These are phyloP conservation scores for Tetramorium parvispinum DNA, from an alignment of 1,140 invertebrate species.

Conservation along the genomic window DNA sequence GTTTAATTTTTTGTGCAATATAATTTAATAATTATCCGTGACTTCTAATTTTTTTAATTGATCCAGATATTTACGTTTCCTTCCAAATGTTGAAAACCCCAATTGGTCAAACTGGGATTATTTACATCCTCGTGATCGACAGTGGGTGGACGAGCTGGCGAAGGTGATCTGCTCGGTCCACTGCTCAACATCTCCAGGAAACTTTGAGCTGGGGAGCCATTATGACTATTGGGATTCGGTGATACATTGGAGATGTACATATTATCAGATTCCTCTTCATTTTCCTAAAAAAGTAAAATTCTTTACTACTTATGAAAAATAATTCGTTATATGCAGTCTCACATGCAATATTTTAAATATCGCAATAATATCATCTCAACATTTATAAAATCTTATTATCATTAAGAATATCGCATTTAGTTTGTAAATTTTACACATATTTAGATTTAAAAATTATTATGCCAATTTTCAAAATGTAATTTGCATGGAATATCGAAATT, in stretches of 20 bases:
- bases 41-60: constrained; percentile 3
- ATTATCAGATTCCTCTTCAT: constrained; percentile 82
- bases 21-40: neutral
- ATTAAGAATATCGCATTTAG: neutral
- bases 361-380: no score
- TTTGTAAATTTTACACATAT: neutral
- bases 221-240: constrained; percentile 67
- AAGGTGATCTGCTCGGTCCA: constrained; percentile 83
- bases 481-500: neutral
- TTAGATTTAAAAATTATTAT: constrained; percentile 14
- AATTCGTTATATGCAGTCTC: neutral
- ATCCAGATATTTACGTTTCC: constrained; percentile 72
- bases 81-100: constrained; percentile 81
- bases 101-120: constrained; percentile 83
- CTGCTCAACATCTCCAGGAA: constrained; percentile 84
- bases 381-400: no score
- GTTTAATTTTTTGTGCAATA: neutral
- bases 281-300: constrained; percentile 76
- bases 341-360: no score
- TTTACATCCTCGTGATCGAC: constrained; percentile 81
- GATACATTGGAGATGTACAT: constrained; percentile 76
- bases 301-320: neutral
- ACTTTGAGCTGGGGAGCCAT: constrained; percentile 78
- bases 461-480: neutral
- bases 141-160: constrained; percentile 80